Evolutionary conservation across 2,888 invertebrate species (phyloP).

Genomic region (Ceratothoa steindachneri): DNA sequence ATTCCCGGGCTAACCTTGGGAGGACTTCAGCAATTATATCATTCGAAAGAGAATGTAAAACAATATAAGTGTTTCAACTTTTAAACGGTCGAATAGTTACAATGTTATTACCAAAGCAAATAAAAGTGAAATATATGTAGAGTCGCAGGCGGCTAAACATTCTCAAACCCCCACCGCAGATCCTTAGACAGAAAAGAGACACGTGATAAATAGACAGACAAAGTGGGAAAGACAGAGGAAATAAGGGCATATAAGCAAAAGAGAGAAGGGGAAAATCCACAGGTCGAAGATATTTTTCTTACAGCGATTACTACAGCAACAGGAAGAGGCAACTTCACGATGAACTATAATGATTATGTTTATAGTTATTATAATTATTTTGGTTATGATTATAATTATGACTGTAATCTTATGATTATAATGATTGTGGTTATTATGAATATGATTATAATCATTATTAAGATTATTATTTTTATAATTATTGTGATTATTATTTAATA

Average conservation of each 20-base stretch:
- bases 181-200: neutral
- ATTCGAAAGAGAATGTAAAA: no score
- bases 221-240: slow-evolving; percentile 12
- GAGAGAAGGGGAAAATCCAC: slow-evolving; percentile 1
- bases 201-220: neutral
- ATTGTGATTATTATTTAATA: neutral
- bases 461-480: neutral
- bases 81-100: no score
- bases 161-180: no score
- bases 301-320: neutral
- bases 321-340: neutral
- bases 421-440: neutral
- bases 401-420: neutral
- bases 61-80: no score
- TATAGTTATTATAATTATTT: neutral
- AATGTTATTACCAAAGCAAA: no score
- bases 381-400: neutral
- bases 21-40: no score
- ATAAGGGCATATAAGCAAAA: slow-evolving; percentile 7
- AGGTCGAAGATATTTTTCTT: no score
- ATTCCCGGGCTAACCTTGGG: no score
- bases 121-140: no score
- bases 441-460: neutral
- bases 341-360: neutral
- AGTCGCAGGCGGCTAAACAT: no score